Percentiles rank a stretch among this genome's conserved stretches.
Conservation (phyloP, 2,797 vertebrate species). For the Acipenser ruthenus region DNA sequence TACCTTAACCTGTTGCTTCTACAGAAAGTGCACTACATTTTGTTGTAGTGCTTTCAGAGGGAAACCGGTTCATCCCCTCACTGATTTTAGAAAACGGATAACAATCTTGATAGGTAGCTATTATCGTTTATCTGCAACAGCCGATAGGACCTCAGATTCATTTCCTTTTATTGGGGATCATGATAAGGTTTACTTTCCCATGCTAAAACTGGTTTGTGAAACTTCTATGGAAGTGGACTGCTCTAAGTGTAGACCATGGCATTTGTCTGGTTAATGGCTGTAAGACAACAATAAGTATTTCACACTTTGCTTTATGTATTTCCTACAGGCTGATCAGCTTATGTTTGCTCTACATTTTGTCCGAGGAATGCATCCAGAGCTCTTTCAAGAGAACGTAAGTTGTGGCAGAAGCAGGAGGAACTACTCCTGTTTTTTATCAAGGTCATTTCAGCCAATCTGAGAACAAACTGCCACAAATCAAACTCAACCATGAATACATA, state of each 20-base stretch:
- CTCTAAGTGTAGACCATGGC: not conserved
- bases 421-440: too few species aligned
- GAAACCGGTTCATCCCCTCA: not conserved
- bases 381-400: constrained; percentile 89
- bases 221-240: not conserved
- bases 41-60: constrained; percentile 5
- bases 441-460: too few species aligned
- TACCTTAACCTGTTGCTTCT: not conserved
- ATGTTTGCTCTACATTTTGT: constrained; percentile 96
- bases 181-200: not conserved
- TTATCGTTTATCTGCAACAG: constrained; percentile 15
- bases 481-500: too few species aligned
- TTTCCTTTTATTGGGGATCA: constrained; percentile 15
- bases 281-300: not conserved
- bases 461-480: too few species aligned
- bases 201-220: not conserved
- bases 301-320: too few species aligned
- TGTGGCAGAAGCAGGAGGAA: too few species aligned
- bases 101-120: constrained; percentile 22
- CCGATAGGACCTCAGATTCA: constrained; percentile 3
- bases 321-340: constrained; percentile 77
- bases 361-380: constrained; percentile 81
- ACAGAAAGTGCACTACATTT: constrained; percentile 2
- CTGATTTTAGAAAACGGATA: constrained; percentile 12
- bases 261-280: not conserved